Conservation (phyloP, 2,888 invertebrate species). For the Andrena flavipes region DNA sequence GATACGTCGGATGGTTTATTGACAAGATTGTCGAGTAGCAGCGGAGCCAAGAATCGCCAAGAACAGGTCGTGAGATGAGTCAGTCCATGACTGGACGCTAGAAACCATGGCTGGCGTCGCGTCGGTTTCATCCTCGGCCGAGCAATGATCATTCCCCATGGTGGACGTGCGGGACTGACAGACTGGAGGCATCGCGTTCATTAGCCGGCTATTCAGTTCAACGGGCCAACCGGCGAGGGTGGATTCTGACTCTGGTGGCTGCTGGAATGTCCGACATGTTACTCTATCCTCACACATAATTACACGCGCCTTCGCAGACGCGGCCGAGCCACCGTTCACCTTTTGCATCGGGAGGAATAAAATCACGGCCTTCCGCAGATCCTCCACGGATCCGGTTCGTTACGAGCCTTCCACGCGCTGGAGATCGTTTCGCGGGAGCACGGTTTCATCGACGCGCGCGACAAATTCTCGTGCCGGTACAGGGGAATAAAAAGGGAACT, state of each 20-base stretch:
- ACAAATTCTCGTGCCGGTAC: background rate
- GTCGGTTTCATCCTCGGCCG: slow-evolving; percentile 71
- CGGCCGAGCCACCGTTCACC: slow-evolving; percentile 41
- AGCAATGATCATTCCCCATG: slow-evolving; percentile 74
- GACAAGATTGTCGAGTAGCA: slow-evolving; percentile 24
- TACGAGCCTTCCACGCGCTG: background rate
- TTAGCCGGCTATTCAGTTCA: slow-evolving; percentile 84
- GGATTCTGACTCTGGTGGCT: slow-evolving; percentile 80
- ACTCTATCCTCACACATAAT: slow-evolving; percentile 81
- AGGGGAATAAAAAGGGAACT: background rate
- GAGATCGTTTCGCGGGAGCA: background rate
- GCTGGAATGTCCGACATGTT: slow-evolving; percentile 83
- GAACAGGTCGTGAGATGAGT: slow-evolving; percentile 56
- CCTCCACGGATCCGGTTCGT: slow-evolving; percentile 24
- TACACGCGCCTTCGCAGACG: slow-evolving; percentile 78
- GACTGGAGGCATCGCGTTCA: slow-evolving; percentile 82
- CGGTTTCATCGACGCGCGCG: background rate
- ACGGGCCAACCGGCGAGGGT: slow-evolving; percentile 82
- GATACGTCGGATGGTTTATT: background rate
- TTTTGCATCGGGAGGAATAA: slow-evolving; percentile 28
- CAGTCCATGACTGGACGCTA: slow-evolving; percentile 53
- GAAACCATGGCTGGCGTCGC: slow-evolving; percentile 55
- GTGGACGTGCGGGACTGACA: slow-evolving; percentile 78
- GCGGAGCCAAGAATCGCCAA: background rate
- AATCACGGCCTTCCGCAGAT: slow-evolving; percentile 40